Evolutionary conservation across 2,797 vertebrate genomes (phyloP).

Genomic region (Austrolebias charrua): DNA sequence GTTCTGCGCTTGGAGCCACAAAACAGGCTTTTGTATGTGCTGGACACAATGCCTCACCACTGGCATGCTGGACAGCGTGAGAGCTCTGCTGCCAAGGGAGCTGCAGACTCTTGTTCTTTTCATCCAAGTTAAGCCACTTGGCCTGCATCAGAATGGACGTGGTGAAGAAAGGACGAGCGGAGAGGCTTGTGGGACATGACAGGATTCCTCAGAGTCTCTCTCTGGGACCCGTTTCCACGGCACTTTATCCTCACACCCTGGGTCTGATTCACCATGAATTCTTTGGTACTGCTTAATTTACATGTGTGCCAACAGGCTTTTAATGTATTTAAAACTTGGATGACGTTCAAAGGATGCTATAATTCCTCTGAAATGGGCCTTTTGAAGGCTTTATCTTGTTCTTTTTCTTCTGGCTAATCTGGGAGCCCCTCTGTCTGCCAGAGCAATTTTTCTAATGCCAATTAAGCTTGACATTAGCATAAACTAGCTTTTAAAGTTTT

Average conservation of each 20-base stretch:
- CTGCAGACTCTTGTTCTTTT: constrained; percentile 81
- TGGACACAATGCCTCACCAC: constrained; percentile 69
- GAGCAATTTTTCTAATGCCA: constrained; percentile 98
- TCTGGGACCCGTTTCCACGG: constrained; percentile 68
- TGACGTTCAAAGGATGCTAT: constrained; percentile 96
- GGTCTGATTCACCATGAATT: constrained; percentile 89
- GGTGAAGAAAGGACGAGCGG: constrained; percentile 71
- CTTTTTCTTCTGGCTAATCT: constrained; percentile 97
- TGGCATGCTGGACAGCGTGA: constrained; percentile 74
- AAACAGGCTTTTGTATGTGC: constrained; percentile 76
- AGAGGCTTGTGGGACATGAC: constrained; percentile 77
- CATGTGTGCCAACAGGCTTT: constrained; percentile 99
- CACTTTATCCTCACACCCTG: constrained; percentile 77
- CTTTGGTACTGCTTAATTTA: constrained; percentile 92
- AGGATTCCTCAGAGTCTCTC: constrained; percentile 74
- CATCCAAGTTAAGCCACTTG: constrained; percentile 84
- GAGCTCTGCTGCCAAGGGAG: constrained; percentile 77
- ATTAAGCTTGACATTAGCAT: constrained; percentile 98
- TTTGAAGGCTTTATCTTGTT: constrained; percentile 98
- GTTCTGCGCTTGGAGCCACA: constrained; percentile 70
- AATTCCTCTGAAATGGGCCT: constrained; percentile 99
- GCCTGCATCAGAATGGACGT: constrained; percentile 74
- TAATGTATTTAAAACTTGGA: constrained; percentile 98
- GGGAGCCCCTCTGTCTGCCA: constrained; percentile 95
- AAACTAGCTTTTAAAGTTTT: constrained; percentile 93